Evolutionary conservation across 2,797 vertebrate species (phyloP).

Genomic region (Fringilla coelebs): DNA sequence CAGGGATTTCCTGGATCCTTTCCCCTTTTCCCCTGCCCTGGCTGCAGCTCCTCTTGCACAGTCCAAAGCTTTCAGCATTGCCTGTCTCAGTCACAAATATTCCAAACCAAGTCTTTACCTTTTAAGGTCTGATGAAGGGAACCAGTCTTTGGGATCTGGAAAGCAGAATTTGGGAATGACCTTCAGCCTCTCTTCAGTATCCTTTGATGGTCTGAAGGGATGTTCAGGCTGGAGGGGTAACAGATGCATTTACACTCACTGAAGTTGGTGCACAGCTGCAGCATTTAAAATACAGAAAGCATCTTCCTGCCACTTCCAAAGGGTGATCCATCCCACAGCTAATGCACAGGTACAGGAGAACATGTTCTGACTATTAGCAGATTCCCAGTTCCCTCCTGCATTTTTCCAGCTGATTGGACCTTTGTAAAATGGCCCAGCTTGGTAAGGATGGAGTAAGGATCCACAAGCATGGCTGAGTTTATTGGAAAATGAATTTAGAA

Average conservation of each 20-base stretch:
- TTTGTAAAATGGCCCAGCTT: neutral
- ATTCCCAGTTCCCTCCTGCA: neutral
- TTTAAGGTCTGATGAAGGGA: slow-evolving; percentile 84
- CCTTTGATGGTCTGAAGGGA: slow-evolving; percentile 85
- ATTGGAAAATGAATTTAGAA: neutral
- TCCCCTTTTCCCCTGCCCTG: neutral
- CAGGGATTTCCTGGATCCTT: neutral
- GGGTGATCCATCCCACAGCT: neutral
- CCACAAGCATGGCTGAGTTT: neutral
- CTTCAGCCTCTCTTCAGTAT: slow-evolving; percentile 92
- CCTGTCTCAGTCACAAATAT: neutral
- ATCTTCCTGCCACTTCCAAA: neutral
- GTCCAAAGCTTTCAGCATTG: neutral
- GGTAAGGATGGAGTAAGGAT: neutral
- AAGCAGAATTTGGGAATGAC: slow-evolving; percentile 98
- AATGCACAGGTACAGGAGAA: neutral
- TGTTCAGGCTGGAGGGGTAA: slow-evolving; percentile 85
- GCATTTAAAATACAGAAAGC: neutral
- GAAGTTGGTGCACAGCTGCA: neutral
- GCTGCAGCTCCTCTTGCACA: neutral
- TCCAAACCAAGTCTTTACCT: slow-evolving; percentile 75
- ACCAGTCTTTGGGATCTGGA: slow-evolving; percentile 92
- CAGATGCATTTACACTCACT: neutral
- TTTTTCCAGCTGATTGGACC: neutral
- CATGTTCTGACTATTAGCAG: neutral